Evolutionary conservation across 2,888 invertebrate genomes (phyloP).

Genomic region (Ryuthela nishihirai): DNA sequence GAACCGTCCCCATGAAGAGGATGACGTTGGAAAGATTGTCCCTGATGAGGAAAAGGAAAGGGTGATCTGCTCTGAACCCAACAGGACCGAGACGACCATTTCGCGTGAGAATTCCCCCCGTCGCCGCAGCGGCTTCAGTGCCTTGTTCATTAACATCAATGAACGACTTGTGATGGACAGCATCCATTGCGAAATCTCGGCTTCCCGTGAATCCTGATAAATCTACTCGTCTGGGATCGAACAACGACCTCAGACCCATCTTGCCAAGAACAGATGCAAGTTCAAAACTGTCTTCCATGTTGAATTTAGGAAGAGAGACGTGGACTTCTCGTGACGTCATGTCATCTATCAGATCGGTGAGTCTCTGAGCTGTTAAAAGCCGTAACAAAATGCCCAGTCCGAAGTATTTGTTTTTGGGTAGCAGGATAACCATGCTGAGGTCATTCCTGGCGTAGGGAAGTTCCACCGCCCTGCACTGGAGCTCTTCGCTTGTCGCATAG

Average conservation of each 20-base stretch:
- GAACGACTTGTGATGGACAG: constrained; percentile 38
- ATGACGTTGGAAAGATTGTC: constrained; percentile 38
- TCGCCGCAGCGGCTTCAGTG: constrained; percentile 41
- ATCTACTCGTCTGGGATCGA: constrained; percentile 39
- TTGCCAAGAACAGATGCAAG: constrained; percentile 34
- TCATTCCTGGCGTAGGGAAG: constrained; percentile 41
- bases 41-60: constrained; percentile 40
- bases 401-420: constrained; percentile 33
- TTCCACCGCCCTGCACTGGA: constrained; percentile 38
- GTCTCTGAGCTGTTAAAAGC: constrained; percentile 22
- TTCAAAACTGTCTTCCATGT: constrained; percentile 40
- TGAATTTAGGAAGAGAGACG: constrained; percentile 39
- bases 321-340: constrained; percentile 40
- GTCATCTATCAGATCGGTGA: constrained; percentile 31
- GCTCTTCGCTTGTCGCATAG: constrained; percentile 39
- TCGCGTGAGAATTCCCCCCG: constrained; percentile 30
- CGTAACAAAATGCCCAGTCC: constrained; percentile 35
- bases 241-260: constrained; percentile 40
- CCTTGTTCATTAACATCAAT: constrained; percentile 41
- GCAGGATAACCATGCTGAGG: constrained; percentile 39
- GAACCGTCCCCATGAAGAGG: constrained; percentile 40
- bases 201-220: constrained; percentile 38
- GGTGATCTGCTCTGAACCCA: constrained; percentile 39
- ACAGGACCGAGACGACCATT: constrained; percentile 36
- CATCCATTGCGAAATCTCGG: constrained; percentile 28